Evolutionary conservation across 2,797 vertebrate genomes (phyloP).

Genomic region (Kryptopterus vitreolus): DNA sequence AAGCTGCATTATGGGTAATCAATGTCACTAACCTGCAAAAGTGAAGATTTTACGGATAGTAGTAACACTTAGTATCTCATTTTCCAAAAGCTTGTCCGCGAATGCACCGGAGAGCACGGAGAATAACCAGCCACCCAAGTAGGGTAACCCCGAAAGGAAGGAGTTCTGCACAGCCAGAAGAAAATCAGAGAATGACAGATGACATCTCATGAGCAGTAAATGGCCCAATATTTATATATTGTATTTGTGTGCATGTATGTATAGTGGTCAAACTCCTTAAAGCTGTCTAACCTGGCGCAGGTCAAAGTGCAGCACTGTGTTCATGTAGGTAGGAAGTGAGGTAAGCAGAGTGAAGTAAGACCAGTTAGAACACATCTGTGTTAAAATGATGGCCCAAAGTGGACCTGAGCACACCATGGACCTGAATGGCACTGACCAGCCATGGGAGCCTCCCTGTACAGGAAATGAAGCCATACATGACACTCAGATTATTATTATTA

Average conservation of each 20-base stretch:
- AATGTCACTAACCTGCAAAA: slow-evolving; percentile 66
- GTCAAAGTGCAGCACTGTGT: slow-evolving; percentile 79
- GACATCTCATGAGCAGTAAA: slow-evolving; percentile 2
- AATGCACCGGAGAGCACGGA: slow-evolving; percentile 68
- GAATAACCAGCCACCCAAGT: slow-evolving; percentile 71
- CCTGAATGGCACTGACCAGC: slow-evolving; percentile 77
- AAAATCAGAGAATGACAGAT: slow-evolving; percentile 6
- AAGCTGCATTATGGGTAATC: background rate
- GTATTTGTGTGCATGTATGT: background rate
- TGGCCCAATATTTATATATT: background rate
- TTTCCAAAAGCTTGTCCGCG: slow-evolving; percentile 79
- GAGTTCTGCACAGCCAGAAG: slow-evolving; percentile 78
- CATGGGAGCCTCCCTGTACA: slow-evolving; percentile 75
- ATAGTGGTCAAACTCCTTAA: background rate
- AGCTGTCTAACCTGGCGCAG: slow-evolving; percentile 74
- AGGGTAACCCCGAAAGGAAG: slow-evolving; percentile 83
- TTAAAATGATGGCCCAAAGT: slow-evolving; percentile 81
- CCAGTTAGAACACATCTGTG: slow-evolving; percentile 88
- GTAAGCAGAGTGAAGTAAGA: slow-evolving; percentile 83
- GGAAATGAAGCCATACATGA: background rate
- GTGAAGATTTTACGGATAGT: slow-evolving; percentile 81
- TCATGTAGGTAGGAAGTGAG: slow-evolving; percentile 82
- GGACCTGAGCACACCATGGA: slow-evolving; percentile 77
- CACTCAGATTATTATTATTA: background rate
- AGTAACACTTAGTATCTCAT: slow-evolving; percentile 72